Percentiles rank a stretch among this genome's conserved stretches.
These are phyloP conservation scores for Ophioninae sp. DNA, from an alignment of 2,888 invertebrate species.

Conservation along the genomic window DNA sequence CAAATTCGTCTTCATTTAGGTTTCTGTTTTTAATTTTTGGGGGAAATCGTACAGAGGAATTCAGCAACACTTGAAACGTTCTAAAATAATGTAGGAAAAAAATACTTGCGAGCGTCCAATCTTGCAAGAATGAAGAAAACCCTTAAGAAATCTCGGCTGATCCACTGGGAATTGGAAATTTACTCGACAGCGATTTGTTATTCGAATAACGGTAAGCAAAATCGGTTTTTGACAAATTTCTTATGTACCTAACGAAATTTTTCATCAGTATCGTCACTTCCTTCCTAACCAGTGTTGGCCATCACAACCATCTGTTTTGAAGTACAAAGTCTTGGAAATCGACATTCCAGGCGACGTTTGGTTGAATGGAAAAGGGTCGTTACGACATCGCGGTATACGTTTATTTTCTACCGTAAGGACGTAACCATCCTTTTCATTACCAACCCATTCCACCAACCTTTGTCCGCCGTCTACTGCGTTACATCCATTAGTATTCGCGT, in stretches of 20 bases:
- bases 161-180: constrained; percentile 23
- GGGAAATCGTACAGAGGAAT: background rate
- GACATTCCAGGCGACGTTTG: constrained; percentile 10
- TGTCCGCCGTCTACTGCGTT: constrained; percentile 8
- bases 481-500: constrained; percentile 4
- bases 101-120: background rate
- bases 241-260: constrained; percentile 4
- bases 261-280: background rate
- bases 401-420: constrained; percentile 23
- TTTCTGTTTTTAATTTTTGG: background rate
- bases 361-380: background rate
- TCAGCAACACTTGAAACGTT: background rate
- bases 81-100: background rate
- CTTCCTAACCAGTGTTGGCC: too few relatives aligned
- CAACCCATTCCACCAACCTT: constrained; percentile 34
- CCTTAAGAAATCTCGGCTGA: background rate
- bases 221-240: constrained; percentile 16
- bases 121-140: background rate
- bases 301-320: too few relatives aligned
- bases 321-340: constrained; percentile 18
- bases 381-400: background rate
- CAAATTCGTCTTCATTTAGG: background rate
- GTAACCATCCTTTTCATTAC: constrained; percentile 40
- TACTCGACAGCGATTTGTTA: constrained; percentile 30
- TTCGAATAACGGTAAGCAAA: background rate